Percentiles rank a stretch among this genome's conserved stretches.
These are phyloP conservation scores for Nannoperca australis DNA, from an alignment of 2,797 vertebrate genomes.

Conservation along the genomic window DNA sequence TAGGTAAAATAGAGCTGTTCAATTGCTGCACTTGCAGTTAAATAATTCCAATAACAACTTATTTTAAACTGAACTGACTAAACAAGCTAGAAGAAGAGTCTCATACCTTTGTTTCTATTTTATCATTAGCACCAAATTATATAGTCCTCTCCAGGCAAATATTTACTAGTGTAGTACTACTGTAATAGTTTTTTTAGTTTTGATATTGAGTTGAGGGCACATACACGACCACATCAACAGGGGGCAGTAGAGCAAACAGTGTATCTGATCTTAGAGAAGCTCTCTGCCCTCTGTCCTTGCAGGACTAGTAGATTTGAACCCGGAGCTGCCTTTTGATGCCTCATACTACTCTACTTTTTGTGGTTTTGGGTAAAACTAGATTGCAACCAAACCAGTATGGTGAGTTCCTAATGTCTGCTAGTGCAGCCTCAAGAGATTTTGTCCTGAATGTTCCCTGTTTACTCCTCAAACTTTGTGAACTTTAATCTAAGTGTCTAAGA, in stretches of 20 bases:
- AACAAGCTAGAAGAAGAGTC: background rate
- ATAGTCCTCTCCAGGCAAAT: background rate
- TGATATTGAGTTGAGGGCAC: slow-evolving; percentile 1
- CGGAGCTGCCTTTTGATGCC: slow-evolving; percentile 1
- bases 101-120: background rate
- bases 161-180: too few species aligned
- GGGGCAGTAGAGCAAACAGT: slow-evolving; percentile 63
- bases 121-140: background rate
- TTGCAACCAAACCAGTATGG: background rate
- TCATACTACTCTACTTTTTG: background rate
- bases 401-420: background rate
- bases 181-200: background rate
- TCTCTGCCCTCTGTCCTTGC: background rate
- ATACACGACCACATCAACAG: slow-evolving; percentile 53
- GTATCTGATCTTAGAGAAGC: slow-evolving; percentile 2
- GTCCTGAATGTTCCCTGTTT: background rate
- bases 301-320: slow-evolving; percentile 7
- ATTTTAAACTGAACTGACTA: background rate
- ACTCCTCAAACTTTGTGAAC: slow-evolving; percentile 7
- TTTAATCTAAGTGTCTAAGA: background rate
- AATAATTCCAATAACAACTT: background rate
- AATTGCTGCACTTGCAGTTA: background rate
- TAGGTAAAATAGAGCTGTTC: slow-evolving; percentile 9
- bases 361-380: background rate
- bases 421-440: background rate